These are phyloP conservation scores for Conus canariensis DNA, from an alignment of 2,888 invertebrate genomes.

Conservation along the genomic window DNA sequence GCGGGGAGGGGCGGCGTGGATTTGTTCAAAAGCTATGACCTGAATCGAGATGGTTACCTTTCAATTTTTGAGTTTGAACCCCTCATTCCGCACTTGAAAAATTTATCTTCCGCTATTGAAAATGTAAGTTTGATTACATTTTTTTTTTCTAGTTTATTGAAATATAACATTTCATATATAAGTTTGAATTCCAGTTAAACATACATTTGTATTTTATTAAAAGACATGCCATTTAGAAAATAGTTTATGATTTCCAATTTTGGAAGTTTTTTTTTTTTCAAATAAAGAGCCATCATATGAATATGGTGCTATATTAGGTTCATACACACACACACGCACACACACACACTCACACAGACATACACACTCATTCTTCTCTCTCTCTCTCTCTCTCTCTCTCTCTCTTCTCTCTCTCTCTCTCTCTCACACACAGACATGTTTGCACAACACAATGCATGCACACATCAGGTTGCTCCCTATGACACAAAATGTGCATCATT, in stretches of 20 bases:
- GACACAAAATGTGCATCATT: too few species aligned
- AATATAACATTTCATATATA: too few species aligned
- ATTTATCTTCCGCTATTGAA: background rate
- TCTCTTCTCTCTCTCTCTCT: background rate
- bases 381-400: background rate
- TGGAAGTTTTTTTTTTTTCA: too few species aligned
- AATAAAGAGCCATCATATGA: too few species aligned
- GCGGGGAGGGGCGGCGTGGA: constrained; percentile 67
- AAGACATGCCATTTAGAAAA: too few species aligned
- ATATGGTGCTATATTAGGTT: background rate
- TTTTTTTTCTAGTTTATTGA: too few species aligned
- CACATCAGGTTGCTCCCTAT: background rate
- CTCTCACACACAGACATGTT: background rate
- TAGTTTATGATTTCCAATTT: too few species aligned
- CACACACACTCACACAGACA: background rate
- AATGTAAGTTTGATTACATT: background rate
- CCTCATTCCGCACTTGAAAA: constrained; percentile 5
- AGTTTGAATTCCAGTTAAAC: background rate
- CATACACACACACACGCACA: constrained; percentile 12
- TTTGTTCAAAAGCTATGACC: constrained; percentile 69
- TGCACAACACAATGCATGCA: background rate
- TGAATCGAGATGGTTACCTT: constrained; percentile 69
- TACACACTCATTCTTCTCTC: background rate
- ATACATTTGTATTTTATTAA: background rate
- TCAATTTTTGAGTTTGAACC: constrained; percentile 69